Conservation (phyloP, 2,797 vertebrate species). For the Megalops cyprinoides region DNA sequence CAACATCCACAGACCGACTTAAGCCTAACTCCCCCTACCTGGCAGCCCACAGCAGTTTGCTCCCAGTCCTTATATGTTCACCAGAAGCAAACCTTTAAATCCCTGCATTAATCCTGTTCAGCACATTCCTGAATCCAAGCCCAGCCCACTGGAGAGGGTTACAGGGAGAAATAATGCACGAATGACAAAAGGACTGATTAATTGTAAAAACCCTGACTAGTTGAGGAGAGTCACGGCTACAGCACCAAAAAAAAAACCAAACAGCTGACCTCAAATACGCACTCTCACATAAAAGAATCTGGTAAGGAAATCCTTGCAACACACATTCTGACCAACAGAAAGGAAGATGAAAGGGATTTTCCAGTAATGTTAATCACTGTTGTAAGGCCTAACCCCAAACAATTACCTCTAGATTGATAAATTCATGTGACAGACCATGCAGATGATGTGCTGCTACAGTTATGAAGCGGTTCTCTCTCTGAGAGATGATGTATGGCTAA, state of each 20-base stretch:
- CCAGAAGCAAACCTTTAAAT: background rate
- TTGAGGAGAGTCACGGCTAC: too few relatives aligned
- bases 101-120: background rate
- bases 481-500: background rate
- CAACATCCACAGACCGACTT: constrained; percentile 4
- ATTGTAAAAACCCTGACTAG: background rate
- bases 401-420: background rate
- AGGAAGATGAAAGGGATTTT: background rate
- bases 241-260: too few relatives aligned
- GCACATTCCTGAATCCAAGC: background rate
- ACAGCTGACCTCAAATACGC: too few relatives aligned
- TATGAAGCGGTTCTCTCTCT: background rate
- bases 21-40: background rate
- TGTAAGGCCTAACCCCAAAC: too few relatives aligned
- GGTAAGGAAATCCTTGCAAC: background rate
- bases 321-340: background rate
- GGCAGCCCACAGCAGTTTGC: background rate
- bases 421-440: background rate
- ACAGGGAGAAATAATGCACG: background rate
- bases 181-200: background rate
- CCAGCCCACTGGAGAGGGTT: background rate
- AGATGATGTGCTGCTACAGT: background rate
- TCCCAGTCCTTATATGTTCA: background rate
- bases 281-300: background rate
- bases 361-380: too few relatives aligned